These are phyloP conservation scores for Drosophila navojoa DNA, from an alignment of 1,140 invertebrate genomes.

Conservation along the genomic window DNA sequence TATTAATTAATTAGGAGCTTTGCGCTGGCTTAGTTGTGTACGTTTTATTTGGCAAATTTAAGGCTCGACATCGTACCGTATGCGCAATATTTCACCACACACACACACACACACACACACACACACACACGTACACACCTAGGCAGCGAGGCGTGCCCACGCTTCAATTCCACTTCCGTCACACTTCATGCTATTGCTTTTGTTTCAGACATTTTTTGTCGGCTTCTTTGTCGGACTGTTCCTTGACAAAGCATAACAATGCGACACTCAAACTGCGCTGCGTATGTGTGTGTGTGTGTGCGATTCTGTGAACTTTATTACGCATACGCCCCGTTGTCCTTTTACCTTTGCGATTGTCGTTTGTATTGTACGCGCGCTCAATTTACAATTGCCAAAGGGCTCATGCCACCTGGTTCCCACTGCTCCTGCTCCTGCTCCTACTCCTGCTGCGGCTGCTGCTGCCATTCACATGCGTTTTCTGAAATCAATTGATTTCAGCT, in stretches of 20 bases:
- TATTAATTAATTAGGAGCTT: conserved; percentile 80
- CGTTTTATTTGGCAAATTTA: conserved; percentile 30
- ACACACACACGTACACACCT: background rate
- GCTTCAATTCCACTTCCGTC: conserved; percentile 38
- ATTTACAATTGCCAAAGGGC: conserved; percentile 54
- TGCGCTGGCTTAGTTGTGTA: conserved; percentile 50
- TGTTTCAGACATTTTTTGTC: conserved; percentile 7
- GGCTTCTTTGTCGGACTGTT: background rate
- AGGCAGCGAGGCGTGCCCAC: conserved; percentile 25
- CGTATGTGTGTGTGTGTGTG: conserved; percentile 16
- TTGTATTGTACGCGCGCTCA: conserved; percentile 27
- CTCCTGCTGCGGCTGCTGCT: background rate
- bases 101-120: conserved; percentile 5
- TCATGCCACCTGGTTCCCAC: conserved; percentile 9
- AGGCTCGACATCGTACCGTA: conserved; percentile 33
- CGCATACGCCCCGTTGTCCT: conserved; percentile 54
- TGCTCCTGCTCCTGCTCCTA: conserved; percentile 1
- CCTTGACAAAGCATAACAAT: conserved; percentile 40
- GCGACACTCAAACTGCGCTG: conserved; percentile 3
- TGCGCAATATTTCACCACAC: conserved; percentile 39
- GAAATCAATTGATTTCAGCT: conserved; percentile 4
- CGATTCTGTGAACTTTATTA: conserved; percentile 49
- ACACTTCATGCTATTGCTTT: conserved; percentile 22
- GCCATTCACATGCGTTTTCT: conserved; percentile 14
- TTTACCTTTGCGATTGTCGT: conserved; percentile 13